A percentile compares a stretch with the other conserved stretches of the same genome.
Evolutionary conservation across 2,797 vertebrate genomes (phyloP).

Genomic region (Thalassophryne amazonica): DNA sequence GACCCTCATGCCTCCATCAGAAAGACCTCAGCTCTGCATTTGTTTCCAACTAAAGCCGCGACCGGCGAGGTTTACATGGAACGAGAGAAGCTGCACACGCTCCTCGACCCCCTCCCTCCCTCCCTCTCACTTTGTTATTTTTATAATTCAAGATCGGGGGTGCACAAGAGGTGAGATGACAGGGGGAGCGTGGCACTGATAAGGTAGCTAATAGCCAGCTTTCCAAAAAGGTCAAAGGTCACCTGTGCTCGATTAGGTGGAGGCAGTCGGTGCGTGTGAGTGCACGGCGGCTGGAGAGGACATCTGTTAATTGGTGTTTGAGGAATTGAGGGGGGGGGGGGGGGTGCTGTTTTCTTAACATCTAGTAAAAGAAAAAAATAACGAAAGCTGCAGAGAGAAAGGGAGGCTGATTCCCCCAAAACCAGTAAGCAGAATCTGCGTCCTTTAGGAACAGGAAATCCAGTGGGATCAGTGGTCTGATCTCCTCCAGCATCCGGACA

Average conservation of each 20-base stretch:
- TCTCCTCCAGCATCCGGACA: slow-evolving; percentile 53
- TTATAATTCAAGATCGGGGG: slow-evolving; percentile 52
- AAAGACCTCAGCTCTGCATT: slow-evolving; percentile 30
- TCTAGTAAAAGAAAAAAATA: slow-evolving; percentile 1
- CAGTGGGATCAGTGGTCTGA: slow-evolving; percentile 63
- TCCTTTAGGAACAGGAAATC: slow-evolving; percentile 66
- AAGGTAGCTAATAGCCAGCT: slow-evolving; percentile 66
- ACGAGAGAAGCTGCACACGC: slow-evolving; percentile 44
- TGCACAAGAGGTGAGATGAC: slow-evolving; percentile 46
- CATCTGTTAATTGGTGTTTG: not conserved
- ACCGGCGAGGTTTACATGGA: slow-evolving; percentile 40
- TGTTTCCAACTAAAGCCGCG: slow-evolving; percentile 48
- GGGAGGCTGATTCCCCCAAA: slow-evolving; percentile 3
- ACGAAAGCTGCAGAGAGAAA: slow-evolving; percentile 8
- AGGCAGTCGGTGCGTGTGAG: not conserved
- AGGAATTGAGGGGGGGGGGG: not conserved
- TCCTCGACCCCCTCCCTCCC: not conserved
- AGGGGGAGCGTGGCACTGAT: slow-evolving; percentile 72
- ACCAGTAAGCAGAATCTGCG: slow-evolving; percentile 46
- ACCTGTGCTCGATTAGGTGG: slow-evolving; percentile 21
- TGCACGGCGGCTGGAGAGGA: not conserved
- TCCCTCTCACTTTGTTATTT: slow-evolving; percentile 61
- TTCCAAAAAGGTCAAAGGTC: slow-evolving; percentile 65
- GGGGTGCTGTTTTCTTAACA: not conserved
- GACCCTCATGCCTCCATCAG: slow-evolving; percentile 12